These are phyloP conservation scores for Drosophila mimica DNA, from an alignment of 2,888 invertebrate genomes.

Conservation along the genomic window DNA sequence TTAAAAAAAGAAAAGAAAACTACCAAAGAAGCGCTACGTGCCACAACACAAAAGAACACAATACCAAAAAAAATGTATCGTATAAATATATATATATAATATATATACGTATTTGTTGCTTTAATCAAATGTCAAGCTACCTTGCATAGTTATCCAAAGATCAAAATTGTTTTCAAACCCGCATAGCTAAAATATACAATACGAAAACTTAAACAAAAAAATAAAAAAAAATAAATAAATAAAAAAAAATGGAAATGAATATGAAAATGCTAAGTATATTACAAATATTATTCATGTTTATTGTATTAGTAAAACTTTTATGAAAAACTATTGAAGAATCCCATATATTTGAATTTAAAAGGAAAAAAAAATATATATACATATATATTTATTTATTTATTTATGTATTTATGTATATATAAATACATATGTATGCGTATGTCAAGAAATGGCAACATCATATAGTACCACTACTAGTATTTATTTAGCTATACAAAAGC, in stretches of 20 bases:
- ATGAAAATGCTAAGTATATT: slow-evolving; percentile 40
- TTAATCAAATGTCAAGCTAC: slow-evolving; percentile 70
- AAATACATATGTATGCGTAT: slow-evolving; percentile 22
- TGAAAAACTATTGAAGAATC: slow-evolving; percentile 41
- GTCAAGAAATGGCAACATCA: slow-evolving; percentile 31
- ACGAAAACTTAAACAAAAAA: slow-evolving; percentile 1
- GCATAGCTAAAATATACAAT: slow-evolving; percentile 75
- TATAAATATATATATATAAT: slow-evolving; percentile 19
- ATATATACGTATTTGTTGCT: slow-evolving; percentile 55
- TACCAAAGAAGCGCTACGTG: slow-evolving; percentile 55
- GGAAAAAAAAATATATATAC: slow-evolving; percentile 24
- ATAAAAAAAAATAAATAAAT: slow-evolving; percentile 6
- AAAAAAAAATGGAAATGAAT: neutral
- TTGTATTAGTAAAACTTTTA: slow-evolving; percentile 76
- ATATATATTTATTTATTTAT: slow-evolving; percentile 40
- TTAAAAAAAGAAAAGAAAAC: slow-evolving; percentile 12
- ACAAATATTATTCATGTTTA: slow-evolving; percentile 73
- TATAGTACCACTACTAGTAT: slow-evolving; percentile 48
- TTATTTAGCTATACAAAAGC: slow-evolving; percentile 44
- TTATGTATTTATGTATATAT: slow-evolving; percentile 38
- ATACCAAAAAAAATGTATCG: slow-evolving; percentile 20
- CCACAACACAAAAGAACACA: slow-evolving; percentile 44
- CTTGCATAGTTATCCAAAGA: slow-evolving; percentile 76
- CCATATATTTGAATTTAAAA: slow-evolving; percentile 59
- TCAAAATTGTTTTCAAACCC: slow-evolving; percentile 75